Conservation (phyloP, 2,888 invertebrate genomes). For the Andrena marginata region DNA sequence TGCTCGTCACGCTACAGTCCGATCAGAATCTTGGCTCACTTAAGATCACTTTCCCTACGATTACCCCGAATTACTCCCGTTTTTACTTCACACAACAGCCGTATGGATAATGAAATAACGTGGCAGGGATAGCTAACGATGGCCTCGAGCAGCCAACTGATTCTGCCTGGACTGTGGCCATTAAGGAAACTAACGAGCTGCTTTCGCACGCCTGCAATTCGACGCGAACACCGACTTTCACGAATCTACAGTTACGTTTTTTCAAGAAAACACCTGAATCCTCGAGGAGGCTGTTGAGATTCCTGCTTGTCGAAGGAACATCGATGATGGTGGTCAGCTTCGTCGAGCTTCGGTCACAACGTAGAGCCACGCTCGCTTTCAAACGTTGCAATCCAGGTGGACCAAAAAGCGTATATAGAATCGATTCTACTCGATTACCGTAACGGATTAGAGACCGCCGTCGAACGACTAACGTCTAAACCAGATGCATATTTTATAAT, state of each 20-base stretch:
- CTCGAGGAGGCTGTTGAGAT: not conserved
- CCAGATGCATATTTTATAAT: constrained; percentile 69
- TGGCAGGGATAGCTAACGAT: no score
- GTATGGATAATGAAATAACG: no score
- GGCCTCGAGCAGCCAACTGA: no score
- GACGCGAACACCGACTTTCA: not conserved
- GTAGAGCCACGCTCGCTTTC: constrained; percentile 28
- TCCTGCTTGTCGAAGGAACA: constrained; percentile 4
- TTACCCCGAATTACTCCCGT: no score
- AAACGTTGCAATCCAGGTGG: constrained; percentile 65
- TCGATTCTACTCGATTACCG: constrained; percentile 41
- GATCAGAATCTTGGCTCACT: no score
- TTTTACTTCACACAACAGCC: no score
- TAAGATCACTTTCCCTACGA: no score
- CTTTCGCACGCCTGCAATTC: constrained; percentile 8
- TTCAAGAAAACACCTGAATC: not conserved
- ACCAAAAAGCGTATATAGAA: constrained; percentile 73
- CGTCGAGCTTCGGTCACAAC: constrained; percentile 23
- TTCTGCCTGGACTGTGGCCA: not conserved
- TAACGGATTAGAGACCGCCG: constrained; percentile 39
- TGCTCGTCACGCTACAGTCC: not conserved
- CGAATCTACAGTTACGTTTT: not conserved
- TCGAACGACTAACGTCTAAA: constrained; percentile 53
- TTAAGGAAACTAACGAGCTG: not conserved
- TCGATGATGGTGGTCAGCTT: constrained; percentile 19